These are phyloP conservation scores for Cactoblastis cactorum DNA, from an alignment of 2,888 invertebrate genomes.

Conservation along the genomic window DNA sequence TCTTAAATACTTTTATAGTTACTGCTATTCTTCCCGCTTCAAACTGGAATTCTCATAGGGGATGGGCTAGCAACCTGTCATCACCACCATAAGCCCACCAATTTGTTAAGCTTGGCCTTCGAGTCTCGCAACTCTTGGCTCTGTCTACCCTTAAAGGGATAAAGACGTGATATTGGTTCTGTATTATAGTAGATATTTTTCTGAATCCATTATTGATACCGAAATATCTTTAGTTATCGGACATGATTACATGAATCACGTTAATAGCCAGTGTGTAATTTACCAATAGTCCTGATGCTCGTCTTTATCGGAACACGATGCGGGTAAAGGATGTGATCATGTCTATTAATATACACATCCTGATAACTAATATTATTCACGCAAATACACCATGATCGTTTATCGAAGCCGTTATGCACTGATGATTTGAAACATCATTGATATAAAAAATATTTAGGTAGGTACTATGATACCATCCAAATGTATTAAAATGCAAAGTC, in stretches of 20 bases:
- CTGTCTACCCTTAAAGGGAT: no score
- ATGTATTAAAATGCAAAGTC: no score
- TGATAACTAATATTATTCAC: slow-evolving; percentile 6
- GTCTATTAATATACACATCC: slow-evolving; percentile 10
- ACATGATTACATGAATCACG: slow-evolving; percentile 1
- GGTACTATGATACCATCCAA: no score
- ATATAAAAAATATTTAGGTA: background rate
- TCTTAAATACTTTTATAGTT: no score
- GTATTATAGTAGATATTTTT: no score
- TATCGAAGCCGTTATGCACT: background rate
- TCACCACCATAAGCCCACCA: no score
- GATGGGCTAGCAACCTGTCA: no score
- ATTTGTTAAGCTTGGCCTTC: no score
- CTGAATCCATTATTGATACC: background rate
- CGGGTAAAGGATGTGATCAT: slow-evolving; percentile 22
- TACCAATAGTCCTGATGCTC: background rate
- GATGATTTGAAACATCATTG: background rate
- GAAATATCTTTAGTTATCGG: background rate
- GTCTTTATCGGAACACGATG: slow-evolving; percentile 19
- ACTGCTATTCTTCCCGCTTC: no score
- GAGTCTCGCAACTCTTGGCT: no score
- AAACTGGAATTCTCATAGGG: no score
- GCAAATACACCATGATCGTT: background rate
- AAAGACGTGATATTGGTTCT: no score
- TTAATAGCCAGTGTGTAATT: background rate